Conservation (phyloP, 2,888 invertebrate species). For the Tuberolachnus salignus region DNA sequence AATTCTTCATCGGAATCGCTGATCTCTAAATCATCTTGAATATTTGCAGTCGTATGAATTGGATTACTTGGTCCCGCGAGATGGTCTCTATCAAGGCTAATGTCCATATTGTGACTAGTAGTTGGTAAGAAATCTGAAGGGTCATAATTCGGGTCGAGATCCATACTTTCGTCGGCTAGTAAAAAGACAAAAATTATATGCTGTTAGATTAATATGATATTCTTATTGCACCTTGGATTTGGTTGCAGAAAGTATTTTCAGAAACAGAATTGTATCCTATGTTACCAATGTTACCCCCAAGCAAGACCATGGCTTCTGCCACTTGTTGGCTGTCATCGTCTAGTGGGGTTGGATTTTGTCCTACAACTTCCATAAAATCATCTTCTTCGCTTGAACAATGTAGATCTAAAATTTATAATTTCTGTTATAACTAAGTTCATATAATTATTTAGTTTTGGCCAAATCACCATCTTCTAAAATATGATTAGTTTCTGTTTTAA, state of each 20-base stretch:
- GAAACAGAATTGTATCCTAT: constrained; percentile 70
- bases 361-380: constrained; percentile 60
- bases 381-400: constrained; percentile 74
- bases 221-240: constrained; percentile 48
- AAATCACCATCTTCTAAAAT: constrained; percentile 56
- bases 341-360: constrained; percentile 61
- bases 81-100: constrained; percentile 21
- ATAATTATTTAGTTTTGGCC: background rate
- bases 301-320: constrained; percentile 63
- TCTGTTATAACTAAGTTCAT: background rate
- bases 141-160: constrained; percentile 83
- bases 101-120: constrained; percentile 9
- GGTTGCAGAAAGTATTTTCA: constrained; percentile 55
- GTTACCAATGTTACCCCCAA: no score
- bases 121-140: constrained; percentile 75
- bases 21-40: constrained; percentile 76
- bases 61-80: constrained; percentile 56
- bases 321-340: constrained; percentile 69
- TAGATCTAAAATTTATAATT: constrained; percentile 65
- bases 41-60: constrained; percentile 65
- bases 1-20: constrained; percentile 78
- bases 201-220: constrained; percentile 43
- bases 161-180: constrained; percentile 72
- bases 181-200: constrained; percentile 55
- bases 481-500: constrained; percentile 57